Evolutionary conservation across 1,140 invertebrate species (phyloP), one percentile per base, ranked within the genome.

Genomic region (Drosophila nikananu): DNA sequence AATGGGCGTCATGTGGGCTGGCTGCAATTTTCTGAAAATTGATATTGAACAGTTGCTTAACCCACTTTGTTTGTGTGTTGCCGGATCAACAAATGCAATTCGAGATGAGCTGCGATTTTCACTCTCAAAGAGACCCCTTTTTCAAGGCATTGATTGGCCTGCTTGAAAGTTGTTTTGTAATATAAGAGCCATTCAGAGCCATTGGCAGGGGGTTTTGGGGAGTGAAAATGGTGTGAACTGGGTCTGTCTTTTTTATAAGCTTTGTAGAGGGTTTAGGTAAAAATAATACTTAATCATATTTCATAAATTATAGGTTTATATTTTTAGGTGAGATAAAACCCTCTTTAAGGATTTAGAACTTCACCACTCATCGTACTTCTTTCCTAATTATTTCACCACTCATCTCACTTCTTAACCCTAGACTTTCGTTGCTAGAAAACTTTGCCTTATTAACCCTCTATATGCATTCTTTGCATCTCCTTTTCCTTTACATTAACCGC

Each of bases 81-180:
- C 9, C 63, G 30, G 30, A 70, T 68, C 51, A 65, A 41, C 66
- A 64, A 42, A 71, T 83, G 81, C 81, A 80, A 83, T 79, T 83
- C 57, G 76, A 83, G 81, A 83, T 83, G 74, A 83, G 70, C 70
- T 15, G 64, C 68, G 25, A 72, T 62, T 70, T 72, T 72, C 65
- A 55, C 64, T 46, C 13, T 30, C 17, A 10, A 3, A 19, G 23
- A 27, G 32, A 35, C 51, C 25, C 25, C 39, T 44, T 62, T 66
- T 58, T 44, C n/a, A 39, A 30, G 54, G 55, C 37, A 3, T 67
- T 21, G 15, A 48, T 42, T 39, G 44, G 25, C 60, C 30, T 35
- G 25, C 49, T 57, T 48, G 68, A 80, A 80, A 74, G 67, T 74
- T 65, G 67, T 74, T 74, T 66, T 48, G 60, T 39, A 49, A 67